Evolutionary conservation across 1,140 invertebrate genomes (phyloP), one percentile per base, ranked within the genome.

Genomic region (Polypedilum pembai): DNA sequence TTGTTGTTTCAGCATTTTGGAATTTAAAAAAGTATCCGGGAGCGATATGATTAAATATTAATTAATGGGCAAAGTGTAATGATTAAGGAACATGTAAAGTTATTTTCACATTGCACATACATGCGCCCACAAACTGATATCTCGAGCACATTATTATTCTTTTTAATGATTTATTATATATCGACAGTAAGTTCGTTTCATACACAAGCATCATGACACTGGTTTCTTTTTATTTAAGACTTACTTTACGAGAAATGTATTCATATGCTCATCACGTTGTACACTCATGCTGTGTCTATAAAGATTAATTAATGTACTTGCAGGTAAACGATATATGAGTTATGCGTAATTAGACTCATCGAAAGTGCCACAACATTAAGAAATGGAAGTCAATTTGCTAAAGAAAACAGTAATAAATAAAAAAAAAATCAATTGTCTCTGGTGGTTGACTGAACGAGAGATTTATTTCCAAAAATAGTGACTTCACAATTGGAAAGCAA

Each of bases 281-380:
- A 33, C 24, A 5, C 24, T 56, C n/a, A 56, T 56, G n/a, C 45
- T 0, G 12, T n/a, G 45, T 56, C n/a, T n/a, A 56, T 56, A 56
- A 56, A 56, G 45, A 56, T 56, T 56, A 56, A 56, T 56, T 56
- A 56, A 56, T 56, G 45, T 56, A 56, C 1, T 56, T 56, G n/a
- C 45, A n/a, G 12, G 45, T 56, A 56, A 56, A 12, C 12, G 10
- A 56, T 56, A 56, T 3, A n/a, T 56, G 3, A n/a, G 24, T 33
- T 33, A 5, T 33, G 24, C 24, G 24, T 33, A 33, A 33, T 33
- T 33, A 33, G 24, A 33, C 24, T 33, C 24, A 33, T 33, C 24
- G 24, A 5, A 33, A 33, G 2, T 33, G 24, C 24, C 24, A 5
- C 24, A 33, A 33, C 1, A 33, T 1, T 33, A 33, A 33, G 24